Evolutionary conservation across 2,888 invertebrate genomes (phyloP).

Genomic region (Listrodromus nycthemerus): DNA sequence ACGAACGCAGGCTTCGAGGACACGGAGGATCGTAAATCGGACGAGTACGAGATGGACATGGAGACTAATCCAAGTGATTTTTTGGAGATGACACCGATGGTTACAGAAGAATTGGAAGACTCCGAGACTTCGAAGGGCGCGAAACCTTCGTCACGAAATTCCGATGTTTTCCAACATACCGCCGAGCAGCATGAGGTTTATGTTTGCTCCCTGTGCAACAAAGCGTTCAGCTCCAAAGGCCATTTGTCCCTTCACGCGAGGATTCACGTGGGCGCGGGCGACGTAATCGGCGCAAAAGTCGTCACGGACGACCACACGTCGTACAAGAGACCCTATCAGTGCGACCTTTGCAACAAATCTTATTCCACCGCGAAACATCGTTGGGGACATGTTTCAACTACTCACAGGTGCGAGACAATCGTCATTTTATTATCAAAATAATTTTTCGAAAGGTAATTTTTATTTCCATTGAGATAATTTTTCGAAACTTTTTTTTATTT

Average conservation of each 20-base stretch:
- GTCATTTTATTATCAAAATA: not conserved
- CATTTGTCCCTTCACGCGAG: slow-evolving; percentile 84
- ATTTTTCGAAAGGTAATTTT: not conserved
- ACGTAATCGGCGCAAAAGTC: slow-evolving; percentile 83
- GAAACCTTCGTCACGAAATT: slow-evolving; percentile 13
- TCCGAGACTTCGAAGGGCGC: slow-evolving; percentile 46
- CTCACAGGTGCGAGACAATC: slow-evolving; percentile 78
- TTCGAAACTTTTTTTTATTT: not conserved
- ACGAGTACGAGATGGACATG: slow-evolving; percentile 84
- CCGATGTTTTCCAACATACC: slow-evolving; percentile 72
- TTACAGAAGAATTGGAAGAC: slow-evolving; percentile 73
- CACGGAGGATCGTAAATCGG: slow-evolving; percentile 80
- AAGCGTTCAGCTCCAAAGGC: slow-evolving; percentile 84
- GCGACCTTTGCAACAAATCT: slow-evolving; percentile 84
- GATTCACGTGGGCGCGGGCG: slow-evolving; percentile 83
- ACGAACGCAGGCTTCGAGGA: slow-evolving; percentile 72
- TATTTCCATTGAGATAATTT: not conserved
- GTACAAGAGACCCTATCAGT: slow-evolving; percentile 84
- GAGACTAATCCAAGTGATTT: slow-evolving; percentile 84
- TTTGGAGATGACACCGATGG: slow-evolving; percentile 81
- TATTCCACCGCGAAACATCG: slow-evolving; percentile 85
- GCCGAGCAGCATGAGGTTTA: slow-evolving; percentile 83
- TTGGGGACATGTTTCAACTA: slow-evolving; percentile 85
- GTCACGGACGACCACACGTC: slow-evolving; percentile 84
- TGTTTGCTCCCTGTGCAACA: slow-evolving; percentile 83